A percentile compares a stretch with the other conserved stretches of the same genome.
Conservation (phyloP, 2,113 vertebrate genomes). For the Cephalopterus ornatus region DNA sequence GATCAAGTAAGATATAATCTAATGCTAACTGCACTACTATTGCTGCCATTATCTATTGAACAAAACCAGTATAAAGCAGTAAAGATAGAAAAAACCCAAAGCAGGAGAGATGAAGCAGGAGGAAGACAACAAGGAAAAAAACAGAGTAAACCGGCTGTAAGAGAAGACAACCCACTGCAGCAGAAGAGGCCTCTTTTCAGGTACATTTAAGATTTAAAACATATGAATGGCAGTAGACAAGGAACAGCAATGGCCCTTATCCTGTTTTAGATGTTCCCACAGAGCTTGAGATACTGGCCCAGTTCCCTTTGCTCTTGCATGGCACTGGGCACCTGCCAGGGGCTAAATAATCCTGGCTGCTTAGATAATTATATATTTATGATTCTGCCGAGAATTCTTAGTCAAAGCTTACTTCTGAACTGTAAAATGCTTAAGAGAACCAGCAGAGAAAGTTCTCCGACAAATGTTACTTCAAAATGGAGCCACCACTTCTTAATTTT, state of each 20-base stretch:
- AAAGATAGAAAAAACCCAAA: neutral
- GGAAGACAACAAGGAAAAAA: neutral
- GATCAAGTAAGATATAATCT: neutral
- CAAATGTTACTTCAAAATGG: neutral
- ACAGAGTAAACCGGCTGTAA: neutral
- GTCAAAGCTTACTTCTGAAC: constrained; percentile 35
- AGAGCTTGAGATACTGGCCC: neutral
- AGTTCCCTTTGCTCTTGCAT: neutral
- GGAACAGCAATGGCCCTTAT: neutral
- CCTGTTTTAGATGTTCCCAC: neutral
- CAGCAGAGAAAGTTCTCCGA: constrained; percentile 9
- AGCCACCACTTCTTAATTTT: neutral
- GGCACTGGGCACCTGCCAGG: constrained; percentile 26
- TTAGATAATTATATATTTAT: constrained; percentile 48
- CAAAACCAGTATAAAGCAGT: neutral
- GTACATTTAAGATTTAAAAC: neutral
- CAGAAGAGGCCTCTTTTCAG: neutral
- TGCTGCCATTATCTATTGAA: neutral
- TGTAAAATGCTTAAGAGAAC: neutral
- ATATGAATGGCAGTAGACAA: neutral
- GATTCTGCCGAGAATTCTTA: constrained; percentile 48
- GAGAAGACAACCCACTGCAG: neutral
- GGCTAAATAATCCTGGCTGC: neutral
- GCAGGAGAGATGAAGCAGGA: neutral
- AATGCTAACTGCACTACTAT: neutral